A percentile compares a stretch with the other conserved stretches of the same genome.
phyloP scores from a whole-genome alignment of 2,888 invertebrate species.

The Tillus elongatus region DNA sequence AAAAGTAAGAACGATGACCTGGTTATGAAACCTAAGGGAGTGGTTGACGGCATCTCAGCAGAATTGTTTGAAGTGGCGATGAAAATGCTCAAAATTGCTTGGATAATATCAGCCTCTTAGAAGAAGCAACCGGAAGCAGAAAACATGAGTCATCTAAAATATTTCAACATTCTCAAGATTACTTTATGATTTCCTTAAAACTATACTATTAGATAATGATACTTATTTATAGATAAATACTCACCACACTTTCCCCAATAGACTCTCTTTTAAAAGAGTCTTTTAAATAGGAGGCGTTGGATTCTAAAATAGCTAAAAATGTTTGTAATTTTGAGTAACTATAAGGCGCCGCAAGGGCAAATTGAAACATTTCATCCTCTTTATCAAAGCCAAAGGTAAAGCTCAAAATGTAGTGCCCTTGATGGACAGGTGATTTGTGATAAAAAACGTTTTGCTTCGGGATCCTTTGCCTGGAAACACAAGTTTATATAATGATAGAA shows the following conservation, averaged over 20 bases:
- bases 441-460: slow-evolving; percentile 81
- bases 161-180: no score
- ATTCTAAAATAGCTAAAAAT: slow-evolving; percentile 67
- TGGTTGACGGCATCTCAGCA: no score
- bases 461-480: slow-evolving; percentile 59
- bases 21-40: not conserved
- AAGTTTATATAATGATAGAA: not conserved
- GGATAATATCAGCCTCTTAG: no score
- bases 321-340: slow-evolving; percentile 87
- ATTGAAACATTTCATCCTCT: slow-evolving; percentile 92
- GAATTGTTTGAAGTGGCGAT: no score
- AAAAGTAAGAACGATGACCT: no score
- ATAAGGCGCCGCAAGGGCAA: slow-evolving; percentile 88
- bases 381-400: slow-evolving; percentile 91
- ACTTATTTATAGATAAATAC: slow-evolving; percentile 23
- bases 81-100: no score
- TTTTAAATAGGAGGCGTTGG: slow-evolving; percentile 45
- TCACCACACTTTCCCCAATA: slow-evolving; percentile 57
- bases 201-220: no score
- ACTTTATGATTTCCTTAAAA: no score
- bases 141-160: no score
- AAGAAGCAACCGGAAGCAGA: no score
- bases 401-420: slow-evolving; percentile 84
- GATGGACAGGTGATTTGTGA: slow-evolving; percentile 81
- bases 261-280: slow-evolving; percentile 60